Evolutionary conservation across 2,113 vertebrate genomes (phyloP).

Genomic region (Lampris megalopsis): DNA sequence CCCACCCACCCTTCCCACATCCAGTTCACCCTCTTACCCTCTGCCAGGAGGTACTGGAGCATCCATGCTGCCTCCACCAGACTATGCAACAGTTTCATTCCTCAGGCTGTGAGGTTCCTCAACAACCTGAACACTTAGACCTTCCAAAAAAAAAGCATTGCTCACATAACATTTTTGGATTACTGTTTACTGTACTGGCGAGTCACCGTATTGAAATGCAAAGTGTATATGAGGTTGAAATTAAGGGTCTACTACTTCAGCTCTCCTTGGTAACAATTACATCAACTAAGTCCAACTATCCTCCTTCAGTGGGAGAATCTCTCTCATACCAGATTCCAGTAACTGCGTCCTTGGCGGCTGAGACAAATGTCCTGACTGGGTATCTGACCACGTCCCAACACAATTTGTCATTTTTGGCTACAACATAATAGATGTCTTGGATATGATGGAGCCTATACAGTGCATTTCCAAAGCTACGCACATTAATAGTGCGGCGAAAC

Average conservation of each 20-base stretch:
- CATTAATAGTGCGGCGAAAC: background rate
- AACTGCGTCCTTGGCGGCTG: constrained; percentile 1
- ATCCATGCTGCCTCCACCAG: too few species aligned
- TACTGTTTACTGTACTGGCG: background rate
- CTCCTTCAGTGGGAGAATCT: background rate
- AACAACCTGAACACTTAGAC: too few species aligned
- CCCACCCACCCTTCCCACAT: too few species aligned
- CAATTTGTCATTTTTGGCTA: background rate
- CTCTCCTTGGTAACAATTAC: background rate
- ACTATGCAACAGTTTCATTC: too few species aligned
- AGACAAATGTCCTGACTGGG: background rate
- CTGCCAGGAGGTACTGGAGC: too few species aligned
- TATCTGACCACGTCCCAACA: background rate
- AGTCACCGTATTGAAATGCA: background rate
- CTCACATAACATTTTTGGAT: background rate
- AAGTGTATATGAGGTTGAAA: background rate
- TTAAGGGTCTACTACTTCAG: too few species aligned
- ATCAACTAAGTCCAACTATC: background rate
- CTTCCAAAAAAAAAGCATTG: too few species aligned
- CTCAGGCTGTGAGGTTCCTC: too few species aligned
- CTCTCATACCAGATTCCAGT: background rate
- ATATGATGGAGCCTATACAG: background rate
- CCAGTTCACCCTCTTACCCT: too few species aligned
- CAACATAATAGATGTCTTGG: background rate
- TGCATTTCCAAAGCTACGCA: background rate